phyloP scores from a whole-genome alignment of 2,113 vertebrate species.

The Colaptes auratus region DNA sequence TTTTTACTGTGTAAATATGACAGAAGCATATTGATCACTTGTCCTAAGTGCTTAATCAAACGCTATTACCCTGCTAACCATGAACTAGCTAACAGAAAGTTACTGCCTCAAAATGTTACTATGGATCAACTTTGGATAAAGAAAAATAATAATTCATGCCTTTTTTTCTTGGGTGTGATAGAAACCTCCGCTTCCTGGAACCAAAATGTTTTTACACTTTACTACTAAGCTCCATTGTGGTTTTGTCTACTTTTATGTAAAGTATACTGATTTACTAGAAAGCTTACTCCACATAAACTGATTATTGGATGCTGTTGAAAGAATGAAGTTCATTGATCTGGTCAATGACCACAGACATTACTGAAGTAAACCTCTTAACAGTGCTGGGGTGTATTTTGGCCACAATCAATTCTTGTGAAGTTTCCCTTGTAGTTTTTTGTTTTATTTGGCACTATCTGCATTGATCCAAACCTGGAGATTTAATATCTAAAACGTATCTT shows the following conservation, averaged over 20 bases:
- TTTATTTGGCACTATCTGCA: constrained; percentile 85
- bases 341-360: constrained; percentile 90
- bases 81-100: constrained; percentile 59
- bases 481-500: constrained; percentile 85
- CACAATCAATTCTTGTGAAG: constrained; percentile 90
- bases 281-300: constrained; percentile 87
- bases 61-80: constrained; percentile 60
- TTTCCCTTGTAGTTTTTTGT: constrained; percentile 78
- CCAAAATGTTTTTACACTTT: constrained; percentile 60
- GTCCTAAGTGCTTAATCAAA: constrained; percentile 78
- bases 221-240: constrained; percentile 84
- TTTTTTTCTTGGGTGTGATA: constrained; percentile 23
- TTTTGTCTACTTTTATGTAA: constrained; percentile 84
- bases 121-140: constrained; percentile 47
- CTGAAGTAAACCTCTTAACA: constrained; percentile 89
- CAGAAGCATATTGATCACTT: constrained; percentile 69
- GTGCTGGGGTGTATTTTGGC: constrained; percentile 86
- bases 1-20: constrained; percentile 77
- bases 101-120: constrained; percentile 41
- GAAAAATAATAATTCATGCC: constrained; percentile 50
- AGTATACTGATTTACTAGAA: constrained; percentile 93
- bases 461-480: constrained; percentile 86
- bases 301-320: constrained; percentile 99
- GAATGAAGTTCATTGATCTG: constrained; percentile 98
- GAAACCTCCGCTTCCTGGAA: constrained; percentile 29